Percentiles rank a stretch among this genome's conserved stretches.
phyloP scores from a whole-genome alignment of 2,797 vertebrate species.

The Ciconia nigra region DNA sequence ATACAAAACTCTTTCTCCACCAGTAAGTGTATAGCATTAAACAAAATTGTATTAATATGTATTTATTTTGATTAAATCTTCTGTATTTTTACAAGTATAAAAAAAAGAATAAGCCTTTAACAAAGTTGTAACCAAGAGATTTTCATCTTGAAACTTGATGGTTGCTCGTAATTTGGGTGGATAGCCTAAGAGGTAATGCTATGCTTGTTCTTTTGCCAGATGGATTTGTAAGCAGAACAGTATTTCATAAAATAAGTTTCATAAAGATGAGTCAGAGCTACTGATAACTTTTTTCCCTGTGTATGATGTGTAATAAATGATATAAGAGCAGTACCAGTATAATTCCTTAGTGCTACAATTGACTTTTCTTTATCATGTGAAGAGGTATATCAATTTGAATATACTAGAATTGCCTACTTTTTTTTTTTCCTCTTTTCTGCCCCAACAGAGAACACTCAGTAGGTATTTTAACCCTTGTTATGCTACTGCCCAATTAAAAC shows the following conservation, averaged over 20 bases:
- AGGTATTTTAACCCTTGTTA: constrained; percentile 99
- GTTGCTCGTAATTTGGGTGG: background rate
- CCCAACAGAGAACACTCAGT: constrained; percentile 87
- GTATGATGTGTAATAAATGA: background rate
- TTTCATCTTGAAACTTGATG: background rate
- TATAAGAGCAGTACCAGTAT: background rate
- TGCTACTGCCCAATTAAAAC: constrained; percentile 94
- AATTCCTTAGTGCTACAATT: background rate
- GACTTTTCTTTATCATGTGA: background rate
- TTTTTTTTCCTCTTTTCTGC: background rate
- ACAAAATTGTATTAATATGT: background rate
- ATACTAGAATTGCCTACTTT: background rate
- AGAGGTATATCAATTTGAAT: background rate
- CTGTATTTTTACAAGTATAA: background rate
- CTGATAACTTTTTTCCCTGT: background rate
- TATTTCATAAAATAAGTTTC: background rate
- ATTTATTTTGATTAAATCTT: background rate
- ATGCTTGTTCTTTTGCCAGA: background rate
- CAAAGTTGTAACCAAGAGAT: background rate
- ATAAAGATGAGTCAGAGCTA: background rate
- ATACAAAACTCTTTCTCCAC: constrained; percentile 94
- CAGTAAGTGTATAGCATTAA: constrained; percentile 78
- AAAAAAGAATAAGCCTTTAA: background rate
- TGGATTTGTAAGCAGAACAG: background rate
- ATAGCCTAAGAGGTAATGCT: background rate